Conservation (phyloP, 2,113 vertebrate genomes). For the Bungarus multicinctus region DNA sequence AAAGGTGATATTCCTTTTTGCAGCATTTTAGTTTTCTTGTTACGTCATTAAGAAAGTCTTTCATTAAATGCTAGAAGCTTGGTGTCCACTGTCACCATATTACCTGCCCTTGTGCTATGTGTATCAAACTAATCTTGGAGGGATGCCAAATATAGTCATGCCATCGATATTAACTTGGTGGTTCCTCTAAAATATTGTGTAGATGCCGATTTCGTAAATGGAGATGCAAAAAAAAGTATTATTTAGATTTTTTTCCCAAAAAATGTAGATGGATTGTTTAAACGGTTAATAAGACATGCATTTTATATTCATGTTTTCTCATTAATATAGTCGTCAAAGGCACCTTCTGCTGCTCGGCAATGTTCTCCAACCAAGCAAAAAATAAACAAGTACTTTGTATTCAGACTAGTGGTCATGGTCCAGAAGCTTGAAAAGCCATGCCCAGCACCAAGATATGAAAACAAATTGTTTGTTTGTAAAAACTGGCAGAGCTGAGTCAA, state of each 20-base stretch:
- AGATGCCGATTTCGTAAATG: accelerated
- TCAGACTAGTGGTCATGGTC: neutral
- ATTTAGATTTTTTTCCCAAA: neutral
- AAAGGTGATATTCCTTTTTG: neutral
- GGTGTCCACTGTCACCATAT: neutral
- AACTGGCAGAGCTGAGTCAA: neutral
- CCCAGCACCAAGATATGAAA: neutral
- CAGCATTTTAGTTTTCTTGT: neutral
- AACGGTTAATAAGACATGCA: neutral
- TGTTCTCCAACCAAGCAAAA: neutral
- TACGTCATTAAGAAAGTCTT: neutral
- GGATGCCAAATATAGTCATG: neutral
- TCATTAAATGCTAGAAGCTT: neutral
- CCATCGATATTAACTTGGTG: neutral
- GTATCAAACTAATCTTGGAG: neutral
- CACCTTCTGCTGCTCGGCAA: neutral
- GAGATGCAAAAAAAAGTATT: neutral
- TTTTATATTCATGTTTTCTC: neutral
- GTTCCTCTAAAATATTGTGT: neutral
- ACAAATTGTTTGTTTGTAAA: accelerated
- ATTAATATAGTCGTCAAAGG: conserved; percentile 12
- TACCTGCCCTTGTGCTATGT: neutral
- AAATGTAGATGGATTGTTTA: neutral
- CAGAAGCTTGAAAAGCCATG: neutral
- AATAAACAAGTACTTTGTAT: neutral